Evolutionary conservation across 2,888 invertebrate species (phyloP).

Genomic region (Carabus problematicus): DNA sequence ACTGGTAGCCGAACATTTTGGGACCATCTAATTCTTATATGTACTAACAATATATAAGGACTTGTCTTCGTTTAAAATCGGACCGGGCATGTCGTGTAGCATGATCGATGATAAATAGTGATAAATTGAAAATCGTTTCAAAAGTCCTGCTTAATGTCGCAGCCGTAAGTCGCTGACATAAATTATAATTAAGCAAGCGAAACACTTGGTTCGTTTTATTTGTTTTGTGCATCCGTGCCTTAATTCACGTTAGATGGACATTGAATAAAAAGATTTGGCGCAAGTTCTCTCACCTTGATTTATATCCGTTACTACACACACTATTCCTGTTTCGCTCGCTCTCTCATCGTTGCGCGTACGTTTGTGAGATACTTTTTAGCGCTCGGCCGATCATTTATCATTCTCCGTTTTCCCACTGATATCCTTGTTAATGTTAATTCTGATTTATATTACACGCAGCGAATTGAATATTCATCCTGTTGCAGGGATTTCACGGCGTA

Average conservation of each 20-base stretch:
- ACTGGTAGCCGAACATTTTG: background rate
- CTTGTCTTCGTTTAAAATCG: background rate
- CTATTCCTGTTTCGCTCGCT: background rate
- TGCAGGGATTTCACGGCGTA: conserved; percentile 36
- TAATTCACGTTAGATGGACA: background rate
- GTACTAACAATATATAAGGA: background rate
- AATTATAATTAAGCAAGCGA: conserved; percentile 19
- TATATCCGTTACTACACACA: background rate
- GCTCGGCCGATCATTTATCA: conserved; percentile 31
- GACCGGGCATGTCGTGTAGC: background rate
- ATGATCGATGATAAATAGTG: conserved; percentile 6
- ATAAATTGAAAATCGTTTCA: conserved; percentile 21
- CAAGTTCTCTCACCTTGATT: conserved; percentile 4
- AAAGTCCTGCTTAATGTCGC: conserved; percentile 2
- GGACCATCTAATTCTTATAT: background rate
- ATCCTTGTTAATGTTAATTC: conserved; percentile 42
- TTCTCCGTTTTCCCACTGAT: conserved; percentile 38
- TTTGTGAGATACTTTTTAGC: conserved; percentile 34
- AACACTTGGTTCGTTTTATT: conserved; percentile 4
- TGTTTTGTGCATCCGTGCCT: background rate
- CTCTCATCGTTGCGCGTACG: background rate
- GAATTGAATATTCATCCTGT: conserved; percentile 42
- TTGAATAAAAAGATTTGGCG: conserved; percentile 10
- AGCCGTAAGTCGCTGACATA: conserved; percentile 5
- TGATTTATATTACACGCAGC: conserved; percentile 40